A percentile compares a stretch with the other conserved stretches of the same genome.
Evolutionary conservation across 2,797 vertebrate genomes (phyloP).

Genomic region (Onychomys torridus): DNA sequence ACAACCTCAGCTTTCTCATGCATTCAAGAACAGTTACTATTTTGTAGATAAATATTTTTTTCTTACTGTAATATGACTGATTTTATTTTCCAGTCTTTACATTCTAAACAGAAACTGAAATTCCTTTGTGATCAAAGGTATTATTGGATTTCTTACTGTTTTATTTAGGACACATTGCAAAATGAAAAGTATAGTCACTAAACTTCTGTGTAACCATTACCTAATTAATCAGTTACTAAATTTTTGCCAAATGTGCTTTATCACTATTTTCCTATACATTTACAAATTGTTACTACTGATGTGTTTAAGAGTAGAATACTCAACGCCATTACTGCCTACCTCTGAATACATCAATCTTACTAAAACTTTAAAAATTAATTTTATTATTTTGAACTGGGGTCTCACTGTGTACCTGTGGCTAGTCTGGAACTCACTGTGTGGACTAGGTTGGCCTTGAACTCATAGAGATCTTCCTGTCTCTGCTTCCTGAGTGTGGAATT

Average conservation of each 20-base stretch:
- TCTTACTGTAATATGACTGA: neutral
- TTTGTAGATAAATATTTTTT: neutral
- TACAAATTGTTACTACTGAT: neutral
- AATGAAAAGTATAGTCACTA: neutral
- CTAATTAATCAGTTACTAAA: neutral
- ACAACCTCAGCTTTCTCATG: constrained; percentile 14
- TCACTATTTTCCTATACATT: neutral
- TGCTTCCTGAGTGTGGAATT: neutral
- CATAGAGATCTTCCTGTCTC: neutral
- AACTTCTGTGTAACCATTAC: neutral
- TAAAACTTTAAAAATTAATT: neutral
- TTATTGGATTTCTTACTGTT: constrained; percentile 39
- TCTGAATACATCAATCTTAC: neutral
- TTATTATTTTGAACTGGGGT: neutral
- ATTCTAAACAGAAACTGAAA: constrained; percentile 13
- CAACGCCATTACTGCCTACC: neutral
- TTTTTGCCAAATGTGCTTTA: neutral
- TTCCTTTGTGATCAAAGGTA: constrained; percentile 31
- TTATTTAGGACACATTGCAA: constrained; percentile 57
- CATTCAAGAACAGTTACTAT: constrained; percentile 11
- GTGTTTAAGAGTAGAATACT: constrained; percentile 13
- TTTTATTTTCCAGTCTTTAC: constrained; percentile 9
- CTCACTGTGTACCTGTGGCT: neutral
- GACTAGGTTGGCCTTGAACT: neutral
- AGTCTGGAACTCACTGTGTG: neutral